Base-by-base conservation (phyloP, 2,797 vertebrate genomes). In the Argentina silus region DNA sequence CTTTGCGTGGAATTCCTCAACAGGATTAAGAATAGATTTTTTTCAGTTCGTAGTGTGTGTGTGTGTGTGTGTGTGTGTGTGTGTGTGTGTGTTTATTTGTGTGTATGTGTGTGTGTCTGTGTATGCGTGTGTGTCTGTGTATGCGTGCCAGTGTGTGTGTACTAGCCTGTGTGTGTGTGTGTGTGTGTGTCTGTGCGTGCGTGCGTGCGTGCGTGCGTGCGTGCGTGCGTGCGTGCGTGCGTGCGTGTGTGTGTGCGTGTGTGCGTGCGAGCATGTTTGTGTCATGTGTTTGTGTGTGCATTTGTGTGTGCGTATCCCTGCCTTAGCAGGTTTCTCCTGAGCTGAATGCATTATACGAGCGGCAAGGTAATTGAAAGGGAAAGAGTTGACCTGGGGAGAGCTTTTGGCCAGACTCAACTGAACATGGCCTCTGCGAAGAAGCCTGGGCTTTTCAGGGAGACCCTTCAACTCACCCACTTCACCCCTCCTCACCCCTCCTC, bases 361-460 rank as follows among this genome's bases (percentile, higher is more conserved):
- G 55, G 72, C 7, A 0, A 56, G 67, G 81, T 92, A 92, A 92
- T 91, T 93, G 89, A 90, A 90, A 91, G 89, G 77, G 84, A 90
- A 91, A 86, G 45, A 6, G 44, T 51, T 74, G 78, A 90, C 88
- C 85, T 78, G 11, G n/a, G 59, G 64, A 78, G 43, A 82, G 77
- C 83, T 84, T 56, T 45, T 65, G 75, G 82, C 80, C 74, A 1
- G 60, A 56, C 75, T 70, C 51, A 56, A 67, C 72, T 89, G 85
- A 90, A 87, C 90, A 76, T 64, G 8, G 67, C 81, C 86, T 72
- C 57, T 44, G 76, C 84, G 88, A 80, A 86, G 80, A 80, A 21
- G 55, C 71, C 67, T n/a, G 75, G 73, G 82, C 78, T 84, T 81
- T 78, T 74, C 57, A 63, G 68, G 71, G 75, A 81, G 79, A 73